phyloP scores from a whole-genome alignment of 2,888 invertebrate species.

The Cistogaster globosa region DNA sequence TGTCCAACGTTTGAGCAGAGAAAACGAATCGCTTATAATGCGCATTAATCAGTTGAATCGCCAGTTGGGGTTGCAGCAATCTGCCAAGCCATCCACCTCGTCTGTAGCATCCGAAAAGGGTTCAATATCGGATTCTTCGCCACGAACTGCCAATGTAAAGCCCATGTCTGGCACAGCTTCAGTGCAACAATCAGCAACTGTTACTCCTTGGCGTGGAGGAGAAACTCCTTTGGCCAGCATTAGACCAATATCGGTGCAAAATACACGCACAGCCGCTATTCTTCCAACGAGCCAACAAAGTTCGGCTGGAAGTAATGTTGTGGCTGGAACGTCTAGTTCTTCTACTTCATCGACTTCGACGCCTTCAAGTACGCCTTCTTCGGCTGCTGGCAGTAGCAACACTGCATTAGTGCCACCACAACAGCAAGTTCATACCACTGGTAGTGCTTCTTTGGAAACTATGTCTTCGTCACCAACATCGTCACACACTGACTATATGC shows the following conservation, averaged over 20 bases:
- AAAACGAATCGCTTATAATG: constrained; percentile 89
- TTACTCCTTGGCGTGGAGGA: constrained; percentile 88
- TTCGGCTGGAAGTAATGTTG: constrained; percentile 82
- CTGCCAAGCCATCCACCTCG: constrained; percentile 88
- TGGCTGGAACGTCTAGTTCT: constrained; percentile 76
- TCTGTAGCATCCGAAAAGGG: constrained; percentile 85
- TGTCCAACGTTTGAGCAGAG: constrained; percentile 84
- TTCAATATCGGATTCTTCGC: constrained; percentile 84
- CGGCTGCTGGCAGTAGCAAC: constrained; percentile 79
- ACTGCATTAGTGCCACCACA: constrained; percentile 86
- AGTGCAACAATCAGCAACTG: constrained; percentile 83
- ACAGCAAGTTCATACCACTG: constrained; percentile 85
- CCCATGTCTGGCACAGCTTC: constrained; percentile 91
- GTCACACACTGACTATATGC: constrained; percentile 92
- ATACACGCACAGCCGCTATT: constrained; percentile 89
- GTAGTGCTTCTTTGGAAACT: constrained; percentile 82
- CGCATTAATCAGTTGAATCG: constrained; percentile 88
- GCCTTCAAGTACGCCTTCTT: constrained; percentile 74
- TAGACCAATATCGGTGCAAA: constrained; percentile 92
- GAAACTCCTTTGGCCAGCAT: constrained; percentile 96
- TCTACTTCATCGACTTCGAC: constrained; percentile 81
- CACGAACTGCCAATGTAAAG: constrained; percentile 95
- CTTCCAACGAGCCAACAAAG: constrained; percentile 86
- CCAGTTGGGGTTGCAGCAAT: constrained; percentile 86
- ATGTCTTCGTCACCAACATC: constrained; percentile 89